Base-by-base conservation (phyloP, 2,797 vertebrate genomes). In the Thamnophis elegans region DNA sequence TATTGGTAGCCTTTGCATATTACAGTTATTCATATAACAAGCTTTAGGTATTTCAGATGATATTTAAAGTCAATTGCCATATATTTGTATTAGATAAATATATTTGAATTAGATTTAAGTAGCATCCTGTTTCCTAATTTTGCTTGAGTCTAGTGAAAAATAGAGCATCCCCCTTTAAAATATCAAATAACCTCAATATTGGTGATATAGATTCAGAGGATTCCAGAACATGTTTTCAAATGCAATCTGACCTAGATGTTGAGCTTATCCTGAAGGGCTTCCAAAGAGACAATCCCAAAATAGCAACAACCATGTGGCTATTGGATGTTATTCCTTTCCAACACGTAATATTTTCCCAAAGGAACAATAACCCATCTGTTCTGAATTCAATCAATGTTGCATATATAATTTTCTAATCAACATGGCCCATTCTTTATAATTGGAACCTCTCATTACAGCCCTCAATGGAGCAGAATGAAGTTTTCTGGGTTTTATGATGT, bases 121-220 rank as follows among this genome's bases (percentile, higher is more conserved):
- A 88, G 90, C 91, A 91, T 90, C 68, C 18, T 60, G 87, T 93
- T 93, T 53, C 16, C 47, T 93, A 89, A 87, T 68, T 94, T 56
- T 90, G 26, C 86, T 93, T 51, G 14, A 59, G 54, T 87, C 32
- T 90, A 32, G 42, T 4, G 68, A 78, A 54, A 65, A 26, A 56
- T 28, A 8, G 25, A 92, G 89, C 93, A 94, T 60, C 10, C 87
- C 56, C 91, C 90, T 32, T 85, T 91, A 95, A 93, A 96, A 95
- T 94, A 95, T 26, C 58, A 32, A 6, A 47, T 53, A 73, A 16
- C 26, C 16, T 16, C 60, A 62, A 73, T 90, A 18, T 0, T 90
- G 90, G 89, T 5, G 86, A 58, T 87, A 14, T 65, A 78, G 25
- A 8, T 89, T 4, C 0, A 86, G 85, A 51, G 5, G 0, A 0